A percentile compares a stretch with the other conserved stretches of the same genome.
phyloP scores from a whole-genome alignment of 2,888 invertebrate genomes.

The Limenitis camilla region DNA sequence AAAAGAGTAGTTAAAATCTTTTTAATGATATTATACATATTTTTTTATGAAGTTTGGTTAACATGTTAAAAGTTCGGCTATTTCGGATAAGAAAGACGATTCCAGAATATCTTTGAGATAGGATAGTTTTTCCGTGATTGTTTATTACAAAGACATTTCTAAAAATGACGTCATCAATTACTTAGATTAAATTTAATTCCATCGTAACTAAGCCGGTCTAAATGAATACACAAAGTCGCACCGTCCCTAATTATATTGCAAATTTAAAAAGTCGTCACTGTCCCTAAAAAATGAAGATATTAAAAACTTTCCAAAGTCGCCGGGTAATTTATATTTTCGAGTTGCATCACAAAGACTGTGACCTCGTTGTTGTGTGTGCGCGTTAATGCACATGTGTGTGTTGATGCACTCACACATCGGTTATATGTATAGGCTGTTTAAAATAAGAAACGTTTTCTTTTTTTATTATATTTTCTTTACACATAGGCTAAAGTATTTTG shows the following conservation, averaged over 20 bases:
- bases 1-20: too few species aligned
- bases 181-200: background rate
- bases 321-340: slow-evolving; percentile 37
- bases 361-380: slow-evolving; percentile 58
- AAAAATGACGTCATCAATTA: too few species aligned
- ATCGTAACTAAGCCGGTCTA: background rate
- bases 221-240: background rate
- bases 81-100: too few species aligned
- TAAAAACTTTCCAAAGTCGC: slow-evolving; percentile 42
- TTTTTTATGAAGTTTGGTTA: too few species aligned
- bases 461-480: slow-evolving; percentile 26
- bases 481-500: background rate
- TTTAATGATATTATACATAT: too few species aligned
- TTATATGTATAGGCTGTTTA: slow-evolving; percentile 44
- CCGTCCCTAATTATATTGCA: slow-evolving; percentile 18
- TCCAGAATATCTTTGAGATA: too few species aligned
- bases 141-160: too few species aligned
- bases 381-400: slow-evolving; percentile 29
- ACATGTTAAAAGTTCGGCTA: too few species aligned
- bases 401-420: slow-evolving; percentile 40
- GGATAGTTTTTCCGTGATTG: too few species aligned
- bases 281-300: slow-evolving; percentile 27
- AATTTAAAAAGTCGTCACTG: slow-evolving; percentile 21
- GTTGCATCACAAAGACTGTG: slow-evolving; percentile 55
- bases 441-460: slow-evolving; percentile 29